Base-by-base conservation (phyloP, 2,888 invertebrate species). In the Caenorhabditis becei region DNA sequence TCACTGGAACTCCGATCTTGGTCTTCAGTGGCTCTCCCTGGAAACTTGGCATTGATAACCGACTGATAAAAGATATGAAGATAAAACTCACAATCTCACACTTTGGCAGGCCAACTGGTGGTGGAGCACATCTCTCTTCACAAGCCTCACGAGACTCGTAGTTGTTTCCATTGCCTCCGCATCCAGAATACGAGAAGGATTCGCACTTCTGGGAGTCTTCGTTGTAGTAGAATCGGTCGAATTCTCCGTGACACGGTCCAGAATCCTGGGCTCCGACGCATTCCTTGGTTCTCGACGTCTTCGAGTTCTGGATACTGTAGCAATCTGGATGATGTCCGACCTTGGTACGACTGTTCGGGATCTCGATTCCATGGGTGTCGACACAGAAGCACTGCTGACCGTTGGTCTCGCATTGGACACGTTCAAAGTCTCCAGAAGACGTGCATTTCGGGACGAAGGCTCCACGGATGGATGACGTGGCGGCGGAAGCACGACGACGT, bases 361-460 rank as follows among this genome's bases (percentile, higher is more conserved):
- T 75, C 79, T 91, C 91, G 59, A 89, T 88, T 61, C 91, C 91
- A 16, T 85, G 79, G 0, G 53, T 51, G 66, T 90, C 87, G 2
- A 92, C 92, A 83, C 92, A 93, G 92, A 93, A 93, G 85, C 93
- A 93, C 84, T 91, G 91, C 28, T 90, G 88, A 5, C 91, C 91
- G 49, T 91, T 87, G 18, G 90, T 89, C 87, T 92, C 92, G 83
- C 93, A 93, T 86, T 92, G 89, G 53, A 88, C 91, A 49, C 88
- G 87, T 58, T 88, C 86, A 89, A 91, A 92, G 37, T 88, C 88
- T 5, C 92, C 92, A 37, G 88, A 87, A 1, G 83, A 59, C n/a
- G 90, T 89, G 85, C 93, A 93, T 10, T 88, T 89, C 1, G 93
- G 92, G 37, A 92, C 91, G 87, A 91, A 92, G 32, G 91, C 92